Percentiles rank a stretch among this genome's conserved stretches.
phyloP scores from a whole-genome alignment of 2,113 vertebrate genomes.

The Pleuronectes platessa region DNA sequence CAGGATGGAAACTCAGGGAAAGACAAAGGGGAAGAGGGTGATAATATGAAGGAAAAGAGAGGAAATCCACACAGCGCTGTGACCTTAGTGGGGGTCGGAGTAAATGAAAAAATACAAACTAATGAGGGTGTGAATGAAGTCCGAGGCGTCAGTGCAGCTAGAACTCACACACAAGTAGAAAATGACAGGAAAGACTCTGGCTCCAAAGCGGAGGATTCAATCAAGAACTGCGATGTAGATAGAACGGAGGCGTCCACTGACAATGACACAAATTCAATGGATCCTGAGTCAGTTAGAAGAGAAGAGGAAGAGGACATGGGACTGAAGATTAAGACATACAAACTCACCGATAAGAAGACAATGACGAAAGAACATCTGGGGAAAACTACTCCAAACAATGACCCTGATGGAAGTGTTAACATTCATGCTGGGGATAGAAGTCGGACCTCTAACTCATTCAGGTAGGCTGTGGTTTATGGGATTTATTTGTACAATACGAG shows the following conservation, averaged over 20 bases:
- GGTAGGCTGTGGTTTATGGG: slow-evolving; percentile 13
- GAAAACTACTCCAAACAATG: not conserved
- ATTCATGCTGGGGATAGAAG: not conserved
- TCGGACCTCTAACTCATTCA: slow-evolving; percentile 1
- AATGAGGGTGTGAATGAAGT: not conserved
- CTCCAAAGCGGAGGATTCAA: not conserved
- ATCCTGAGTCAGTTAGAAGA: not conserved
- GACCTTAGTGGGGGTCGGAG: not conserved
- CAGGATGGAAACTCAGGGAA: not conserved
- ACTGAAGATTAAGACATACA: not conserved
- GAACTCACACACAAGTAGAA: not conserved
- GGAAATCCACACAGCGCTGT: too few species aligned
- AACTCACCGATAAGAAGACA: not conserved
- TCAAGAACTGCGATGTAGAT: not conserved
- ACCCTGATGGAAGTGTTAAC: not conserved
- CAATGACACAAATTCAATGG: not conserved
- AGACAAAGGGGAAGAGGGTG: not conserved
- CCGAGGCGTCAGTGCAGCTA: not conserved
- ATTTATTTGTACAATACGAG: too few species aligned
- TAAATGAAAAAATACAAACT: not conserved
- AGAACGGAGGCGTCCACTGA: not conserved
- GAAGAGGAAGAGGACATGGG: not conserved
- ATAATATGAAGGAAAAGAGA: not conserved
- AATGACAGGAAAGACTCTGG: not conserved
- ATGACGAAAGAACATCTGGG: not conserved